Evolutionary conservation across 2,113 vertebrate genomes (phyloP).

Genomic region (Ifrita kowaldi): DNA sequence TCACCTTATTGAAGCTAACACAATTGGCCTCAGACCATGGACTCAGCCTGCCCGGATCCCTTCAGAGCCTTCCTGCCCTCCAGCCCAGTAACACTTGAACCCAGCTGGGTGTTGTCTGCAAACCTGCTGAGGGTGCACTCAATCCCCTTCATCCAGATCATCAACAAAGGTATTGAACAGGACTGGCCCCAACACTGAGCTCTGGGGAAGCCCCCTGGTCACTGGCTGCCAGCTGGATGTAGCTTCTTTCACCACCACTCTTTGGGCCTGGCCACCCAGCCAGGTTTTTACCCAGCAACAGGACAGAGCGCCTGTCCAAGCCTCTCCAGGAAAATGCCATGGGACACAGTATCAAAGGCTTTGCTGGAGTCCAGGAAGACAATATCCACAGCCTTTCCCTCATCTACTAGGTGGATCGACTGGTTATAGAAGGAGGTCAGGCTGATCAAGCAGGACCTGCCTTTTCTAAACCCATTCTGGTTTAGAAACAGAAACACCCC

Average conservation of each 20-base stretch:
- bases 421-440: neutral
- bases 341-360: neutral
- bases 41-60: neutral
- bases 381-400: neutral
- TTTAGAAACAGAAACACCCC: too few relatives aligned
- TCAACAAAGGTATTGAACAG: neutral
- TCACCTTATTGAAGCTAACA: neutral
- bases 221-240: neutral
- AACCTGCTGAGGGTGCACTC: neutral
- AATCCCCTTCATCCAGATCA: neutral
- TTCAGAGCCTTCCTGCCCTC: neutral
- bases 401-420: neutral
- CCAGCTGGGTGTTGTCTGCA: fast-evolving
- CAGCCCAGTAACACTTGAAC: neutral
- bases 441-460: neutral
- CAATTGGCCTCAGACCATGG: neutral
- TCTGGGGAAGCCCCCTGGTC: neutral
- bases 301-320: neutral
- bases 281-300: neutral
- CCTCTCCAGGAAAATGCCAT: neutral
- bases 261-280: neutral
- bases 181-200: neutral
- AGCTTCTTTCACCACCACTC: neutral
- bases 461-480: neutral
- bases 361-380: neutral